phyloP scores from a whole-genome alignment of 2,113 vertebrate genomes.

The Leptobrachium leishanense region DNA sequence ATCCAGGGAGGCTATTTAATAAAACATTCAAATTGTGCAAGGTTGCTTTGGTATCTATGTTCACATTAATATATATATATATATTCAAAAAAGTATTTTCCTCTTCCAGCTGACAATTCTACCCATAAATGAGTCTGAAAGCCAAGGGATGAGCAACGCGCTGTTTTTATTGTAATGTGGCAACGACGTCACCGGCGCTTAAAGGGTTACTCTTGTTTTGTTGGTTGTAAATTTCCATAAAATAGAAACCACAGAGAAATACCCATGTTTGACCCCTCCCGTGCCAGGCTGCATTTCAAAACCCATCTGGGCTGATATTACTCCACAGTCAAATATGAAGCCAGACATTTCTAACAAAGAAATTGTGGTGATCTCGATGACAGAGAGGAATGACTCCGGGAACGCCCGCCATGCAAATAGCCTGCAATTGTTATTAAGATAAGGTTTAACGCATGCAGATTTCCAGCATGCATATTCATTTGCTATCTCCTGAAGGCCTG shows the following conservation, averaged over 20 bases:
- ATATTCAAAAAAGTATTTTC: not conserved
- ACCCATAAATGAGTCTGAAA: not conserved
- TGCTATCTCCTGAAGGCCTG: constrained; percentile 33
- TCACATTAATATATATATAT: too few relatives aligned
- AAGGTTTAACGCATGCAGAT: constrained; percentile 43
- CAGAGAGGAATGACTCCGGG: constrained; percentile 30
- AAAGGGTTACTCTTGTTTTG: not conserved
- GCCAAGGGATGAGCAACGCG: too few relatives aligned
- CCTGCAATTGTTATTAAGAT: constrained; percentile 48
- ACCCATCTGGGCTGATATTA: not conserved
- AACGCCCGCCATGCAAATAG: constrained; percentile 45
- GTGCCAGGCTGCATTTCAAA: not conserved
- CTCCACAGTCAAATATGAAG: constrained; percentile 17
- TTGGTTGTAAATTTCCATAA: not conserved
- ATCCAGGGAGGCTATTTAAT: not conserved
- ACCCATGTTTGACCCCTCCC: not conserved
- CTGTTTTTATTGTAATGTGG: too few relatives aligned
- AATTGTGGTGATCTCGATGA: constrained; percentile 31
- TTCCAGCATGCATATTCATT: constrained; percentile 43
- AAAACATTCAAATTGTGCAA: not conserved
- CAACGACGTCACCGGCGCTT: not conserved
- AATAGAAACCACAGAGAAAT: not conserved
- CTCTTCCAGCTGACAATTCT: not conserved
- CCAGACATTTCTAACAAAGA: constrained; percentile 40
- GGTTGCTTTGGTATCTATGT: too few relatives aligned